Percentiles rank a stretch among this genome's conserved stretches.
phyloP scores from a whole-genome alignment of 1,140 invertebrate genomes.

The Lucilia cuprina region DNA sequence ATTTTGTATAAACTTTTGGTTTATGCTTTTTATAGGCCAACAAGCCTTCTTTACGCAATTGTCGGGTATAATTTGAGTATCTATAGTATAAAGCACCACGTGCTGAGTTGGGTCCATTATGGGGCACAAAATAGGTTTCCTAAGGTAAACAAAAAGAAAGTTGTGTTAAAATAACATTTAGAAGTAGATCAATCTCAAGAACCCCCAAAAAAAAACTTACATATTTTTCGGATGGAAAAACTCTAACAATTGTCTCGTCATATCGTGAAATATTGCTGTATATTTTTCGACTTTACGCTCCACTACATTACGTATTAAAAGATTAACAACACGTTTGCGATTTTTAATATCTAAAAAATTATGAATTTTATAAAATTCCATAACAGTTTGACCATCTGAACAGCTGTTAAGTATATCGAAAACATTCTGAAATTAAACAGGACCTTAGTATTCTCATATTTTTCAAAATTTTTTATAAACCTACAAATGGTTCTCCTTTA shows the following conservation, averaged over 20 bases:
- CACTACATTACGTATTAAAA: neutral
- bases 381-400: neutral
- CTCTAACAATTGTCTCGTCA: neutral
- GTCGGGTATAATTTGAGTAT: conserved; percentile 24
- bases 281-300: conserved; percentile 1
- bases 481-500: conserved; percentile 12
- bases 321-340: conserved; percentile 21
- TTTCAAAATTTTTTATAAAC: neutral
- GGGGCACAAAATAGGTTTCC: conserved; percentile 24
- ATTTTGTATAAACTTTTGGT: neutral
- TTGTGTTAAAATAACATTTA: neutral
- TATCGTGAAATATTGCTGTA: conserved; percentile 24
- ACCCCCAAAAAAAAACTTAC: neutral
- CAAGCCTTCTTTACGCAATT: conserved; percentile 13
- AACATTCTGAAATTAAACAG: neutral
- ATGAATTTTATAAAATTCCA: conserved; percentile 21
- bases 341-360: conserved; percentile 23
- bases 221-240: conserved; percentile 28
- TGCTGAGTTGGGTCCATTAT: neutral
- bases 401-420: neutral
- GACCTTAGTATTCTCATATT: no score
- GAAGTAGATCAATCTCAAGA: neutral
- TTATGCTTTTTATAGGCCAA: conserved; percentile 18
- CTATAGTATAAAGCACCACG: conserved; percentile 17
- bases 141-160: neutral